Conservation (phyloP, 1,140 invertebrate species). For the Asobara japonica region DNA sequence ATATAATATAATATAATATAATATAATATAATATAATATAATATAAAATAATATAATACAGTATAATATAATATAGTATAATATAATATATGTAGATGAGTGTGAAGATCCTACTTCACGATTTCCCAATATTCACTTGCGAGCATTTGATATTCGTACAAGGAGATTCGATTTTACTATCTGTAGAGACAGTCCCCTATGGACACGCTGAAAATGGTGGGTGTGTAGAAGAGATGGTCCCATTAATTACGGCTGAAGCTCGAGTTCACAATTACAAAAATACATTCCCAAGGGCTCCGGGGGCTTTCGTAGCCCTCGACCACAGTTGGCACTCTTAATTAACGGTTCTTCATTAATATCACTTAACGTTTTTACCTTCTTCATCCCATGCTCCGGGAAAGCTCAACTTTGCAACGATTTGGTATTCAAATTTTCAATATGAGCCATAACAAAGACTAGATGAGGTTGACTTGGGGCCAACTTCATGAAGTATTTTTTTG, state of each 20-base stretch:
- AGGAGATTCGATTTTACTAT: too few relatives aligned
- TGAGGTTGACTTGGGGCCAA: neutral
- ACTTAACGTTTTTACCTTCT: constrained; percentile 43
- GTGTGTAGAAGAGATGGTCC: constrained; percentile 13
- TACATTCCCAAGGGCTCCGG: constrained; percentile 37
- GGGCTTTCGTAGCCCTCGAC: neutral
- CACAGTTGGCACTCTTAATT: constrained; percentile 41
- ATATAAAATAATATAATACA: too few relatives aligned
- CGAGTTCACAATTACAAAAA: constrained; percentile 48
- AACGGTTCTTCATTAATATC: constrained; percentile 54
- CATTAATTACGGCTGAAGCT: constrained; percentile 46
- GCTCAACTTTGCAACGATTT: neutral
- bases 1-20: too few relatives aligned
- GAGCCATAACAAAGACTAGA: neutral
- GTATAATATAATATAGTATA: too few relatives aligned
- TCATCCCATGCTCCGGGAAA: neutral
- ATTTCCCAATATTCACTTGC: too few relatives aligned
- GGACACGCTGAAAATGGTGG: neutral
- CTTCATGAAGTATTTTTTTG: neutral
- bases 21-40: too few relatives aligned
- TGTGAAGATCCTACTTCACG: too few relatives aligned
- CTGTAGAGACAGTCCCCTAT: too few relatives aligned
- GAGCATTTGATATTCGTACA: too few relatives aligned
- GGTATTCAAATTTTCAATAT: neutral
- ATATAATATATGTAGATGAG: too few relatives aligned